Base-by-base conservation (phyloP, 2,113 vertebrate species). In the Bufo bufo region DNA sequence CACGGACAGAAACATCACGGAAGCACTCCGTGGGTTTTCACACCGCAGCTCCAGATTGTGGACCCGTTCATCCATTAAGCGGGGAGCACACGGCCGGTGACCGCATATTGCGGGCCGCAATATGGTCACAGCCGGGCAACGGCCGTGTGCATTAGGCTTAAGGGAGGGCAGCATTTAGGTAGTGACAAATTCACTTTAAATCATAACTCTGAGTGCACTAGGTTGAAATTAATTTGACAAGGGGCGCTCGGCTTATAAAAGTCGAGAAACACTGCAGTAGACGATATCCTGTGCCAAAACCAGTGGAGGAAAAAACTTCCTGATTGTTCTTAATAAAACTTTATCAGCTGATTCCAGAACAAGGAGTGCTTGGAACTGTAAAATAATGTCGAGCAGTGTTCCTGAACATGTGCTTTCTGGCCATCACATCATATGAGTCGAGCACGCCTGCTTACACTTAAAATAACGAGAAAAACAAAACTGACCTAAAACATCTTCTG, bases 291-390 rank as follows among this genome's bases (percentile, higher is more conserved):
- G 20, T 84, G 81, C 58, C 49, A 75, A 74, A 58, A 87, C 33
- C 61, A 83, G 58, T 65, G 65, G 56, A 82, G 49, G n/a, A 58
- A 84, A 84, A 54, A 47, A 77, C 69, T n/a, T 63, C 19, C 78
- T 66, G 43, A 84, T 83, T 88, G 79, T 77, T 66, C 63, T 61
- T 65, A 66, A 88, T 88, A 77, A 88, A 83, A 66, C 71, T 84
- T 69, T 84, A 84, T 88, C 87, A 88, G 82, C 81, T 88, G 87
- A 88, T 88, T 61, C 17, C 17, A 88, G 87, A 82, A 88, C 87
- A 88, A 78, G 87, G 80, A 84, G 81, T 78, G 71, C 81, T 88
- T 77, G 72, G 81, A 88, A 84, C 20, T 82, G 14, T 50, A 63
- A 88, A 23, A 88, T 84, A 88, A 88, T 88, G 72, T 88, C 12